Conservation (phyloP, 2,888 invertebrate genomes). For the Cataglyphis albicans region DNA sequence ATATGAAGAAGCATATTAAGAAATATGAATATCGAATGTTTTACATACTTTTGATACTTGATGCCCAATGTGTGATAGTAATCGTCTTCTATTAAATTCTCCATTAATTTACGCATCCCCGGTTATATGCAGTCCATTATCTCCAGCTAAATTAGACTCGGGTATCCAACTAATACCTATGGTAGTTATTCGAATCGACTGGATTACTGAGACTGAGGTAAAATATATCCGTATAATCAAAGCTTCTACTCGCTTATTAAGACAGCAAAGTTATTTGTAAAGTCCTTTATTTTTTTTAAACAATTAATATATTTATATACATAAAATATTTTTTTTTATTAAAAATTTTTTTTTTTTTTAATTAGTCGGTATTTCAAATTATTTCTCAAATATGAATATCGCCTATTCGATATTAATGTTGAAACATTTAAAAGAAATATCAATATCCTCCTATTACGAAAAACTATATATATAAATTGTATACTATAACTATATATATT, state of each 20-base stretch:
- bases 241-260: background rate
- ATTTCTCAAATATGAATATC: background rate
- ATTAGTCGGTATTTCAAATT: background rate
- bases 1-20: background rate
- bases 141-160: conserved; percentile 29
- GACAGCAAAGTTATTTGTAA: background rate
- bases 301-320: background rate
- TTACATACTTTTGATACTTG: background rate
- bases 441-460: background rate
- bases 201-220: background rate
- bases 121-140: conserved; percentile 21
- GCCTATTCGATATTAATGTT: background rate
- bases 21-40: background rate
- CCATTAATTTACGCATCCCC: background rate
- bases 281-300: background rate
- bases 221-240: conserved; percentile 9
- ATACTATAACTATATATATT: no score
- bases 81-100: background rate
- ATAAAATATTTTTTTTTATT: background rate
- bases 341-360: background rate
- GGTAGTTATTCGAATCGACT: conserved; percentile 19
- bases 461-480: background rate
- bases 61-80: conserved; percentile 7
- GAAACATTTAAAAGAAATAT: background rate
- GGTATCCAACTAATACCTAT: conserved; percentile 16